Evolutionary conservation across 1,140 invertebrate genomes (phyloP).

Genomic region (Drosophila melanica): DNA sequence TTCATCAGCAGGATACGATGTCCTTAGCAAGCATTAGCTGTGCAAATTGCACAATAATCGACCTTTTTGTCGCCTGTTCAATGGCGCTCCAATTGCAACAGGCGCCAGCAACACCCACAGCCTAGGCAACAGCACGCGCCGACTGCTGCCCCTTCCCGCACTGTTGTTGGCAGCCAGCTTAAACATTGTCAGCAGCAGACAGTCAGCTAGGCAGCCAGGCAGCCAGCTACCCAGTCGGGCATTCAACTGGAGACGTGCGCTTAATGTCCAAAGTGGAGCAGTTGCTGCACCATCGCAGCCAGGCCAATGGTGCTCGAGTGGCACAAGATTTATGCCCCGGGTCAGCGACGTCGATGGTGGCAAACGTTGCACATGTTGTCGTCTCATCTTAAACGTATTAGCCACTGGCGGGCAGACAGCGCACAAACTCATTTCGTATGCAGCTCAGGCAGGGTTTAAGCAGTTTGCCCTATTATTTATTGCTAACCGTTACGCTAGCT

Average conservation of each 20-base stretch:
- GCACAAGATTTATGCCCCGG: constrained; percentile 73
- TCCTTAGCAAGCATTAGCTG: constrained; percentile 27
- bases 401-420: constrained; percentile 41
- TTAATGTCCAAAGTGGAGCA: constrained; percentile 58
- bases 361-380: constrained; percentile 80
- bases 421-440: constrained; percentile 68
- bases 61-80: constrained; percentile 68
- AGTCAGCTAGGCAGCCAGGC: constrained; percentile 34
- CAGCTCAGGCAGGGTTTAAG: constrained; percentile 74
- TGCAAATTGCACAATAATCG: constrained; percentile 41
- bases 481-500: constrained; percentile 67
- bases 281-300: constrained; percentile 21
- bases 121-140: constrained; percentile 20
- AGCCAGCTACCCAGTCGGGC: constrained; percentile 15
- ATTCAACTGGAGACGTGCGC: constrained; percentile 58
- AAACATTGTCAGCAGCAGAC: constrained; percentile 34
- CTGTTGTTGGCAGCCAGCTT: constrained; percentile 14
- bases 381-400: constrained; percentile 83
- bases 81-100: constrained; percentile 66
- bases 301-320: constrained; percentile 69
- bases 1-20: neutral
- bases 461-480: constrained; percentile 81
- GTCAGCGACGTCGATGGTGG: constrained; percentile 63
- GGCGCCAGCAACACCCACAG: constrained; percentile 21
- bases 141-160: neutral